A percentile compares a stretch with the other conserved stretches of the same genome.
These are phyloP conservation scores for Lamprologus sp. DNA, from an alignment of 2,113 vertebrate genomes.

Conservation along the genomic window DNA sequence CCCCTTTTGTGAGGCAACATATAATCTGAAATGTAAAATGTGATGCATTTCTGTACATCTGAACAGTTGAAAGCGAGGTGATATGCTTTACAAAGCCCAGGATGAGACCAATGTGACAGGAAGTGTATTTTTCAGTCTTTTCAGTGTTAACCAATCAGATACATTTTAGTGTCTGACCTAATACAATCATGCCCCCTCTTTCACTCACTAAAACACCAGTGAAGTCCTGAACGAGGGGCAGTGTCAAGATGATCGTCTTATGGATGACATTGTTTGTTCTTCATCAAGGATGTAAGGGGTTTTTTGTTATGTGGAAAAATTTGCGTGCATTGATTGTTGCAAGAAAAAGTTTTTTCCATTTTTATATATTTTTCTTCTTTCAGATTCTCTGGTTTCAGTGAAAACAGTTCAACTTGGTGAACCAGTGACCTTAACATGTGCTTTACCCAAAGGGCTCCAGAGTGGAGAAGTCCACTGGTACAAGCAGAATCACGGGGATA, in stretches of 20 bases:
- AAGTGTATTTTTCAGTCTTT: not conserved
- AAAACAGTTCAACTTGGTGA: too few relatives aligned
- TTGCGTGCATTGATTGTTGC: not conserved
- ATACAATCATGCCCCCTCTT: not conserved
- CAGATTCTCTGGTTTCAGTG: too few relatives aligned
- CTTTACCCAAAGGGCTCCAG: too few relatives aligned
- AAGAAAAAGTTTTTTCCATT: not conserved
- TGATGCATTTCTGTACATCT: not conserved
- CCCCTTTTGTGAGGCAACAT: fast-evolving
- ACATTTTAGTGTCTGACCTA: not conserved
- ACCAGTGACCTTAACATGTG: too few relatives aligned
- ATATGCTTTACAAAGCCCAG: not conserved
- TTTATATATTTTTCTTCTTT: not conserved
- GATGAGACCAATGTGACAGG: not conserved
- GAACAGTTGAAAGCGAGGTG: fast-evolving
- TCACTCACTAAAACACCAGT: not conserved
- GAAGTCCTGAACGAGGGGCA: too few relatives aligned
- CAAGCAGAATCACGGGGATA: too few relatives aligned
- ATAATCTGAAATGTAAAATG: fast-evolving
- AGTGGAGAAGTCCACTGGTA: too few relatives aligned
- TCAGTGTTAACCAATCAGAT: not conserved
- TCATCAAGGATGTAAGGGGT: fast-evolving
- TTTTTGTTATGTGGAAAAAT: not conserved
- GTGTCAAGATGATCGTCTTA: not conserved
- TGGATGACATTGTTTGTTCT: not conserved